These are phyloP conservation scores for Mesorhabditis spiculigera DNA, from an alignment of 2,888 invertebrate species.

Conservation along the genomic window DNA sequence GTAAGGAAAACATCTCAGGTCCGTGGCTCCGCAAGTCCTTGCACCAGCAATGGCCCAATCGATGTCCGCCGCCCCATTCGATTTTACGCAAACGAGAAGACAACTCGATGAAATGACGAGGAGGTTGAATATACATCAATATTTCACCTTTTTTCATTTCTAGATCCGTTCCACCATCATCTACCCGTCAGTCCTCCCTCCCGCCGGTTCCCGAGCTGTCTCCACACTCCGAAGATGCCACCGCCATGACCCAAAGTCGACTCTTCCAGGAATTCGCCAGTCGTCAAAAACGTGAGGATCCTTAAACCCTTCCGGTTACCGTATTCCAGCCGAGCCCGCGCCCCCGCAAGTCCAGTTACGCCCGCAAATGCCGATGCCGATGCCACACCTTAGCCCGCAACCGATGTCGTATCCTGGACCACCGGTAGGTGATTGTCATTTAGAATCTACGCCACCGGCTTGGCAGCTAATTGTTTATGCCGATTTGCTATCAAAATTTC, in stretches of 20 bases:
- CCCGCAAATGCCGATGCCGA: too few species aligned
- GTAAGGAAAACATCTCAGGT: slow-evolving; percentile 9
- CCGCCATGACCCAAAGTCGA: slow-evolving; percentile 46
- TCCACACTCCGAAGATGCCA: slow-evolving; percentile 34
- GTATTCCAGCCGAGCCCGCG: neutral
- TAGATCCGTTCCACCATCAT: slow-evolving; percentile 34
- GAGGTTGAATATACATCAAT: slow-evolving; percentile 15
- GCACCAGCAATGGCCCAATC: slow-evolving; percentile 36
- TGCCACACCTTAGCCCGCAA: too few species aligned
- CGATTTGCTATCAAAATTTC: neutral
- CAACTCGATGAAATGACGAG: slow-evolving; percentile 41
- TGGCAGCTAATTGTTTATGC: neutral
- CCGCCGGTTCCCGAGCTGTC: slow-evolving; percentile 48
- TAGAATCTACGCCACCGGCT: too few species aligned
- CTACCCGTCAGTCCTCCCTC: slow-evolving; percentile 23
- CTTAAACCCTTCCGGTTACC: slow-evolving; percentile 13
- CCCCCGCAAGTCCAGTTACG: neutral
- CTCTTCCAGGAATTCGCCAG: slow-evolving; percentile 51
- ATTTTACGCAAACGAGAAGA: slow-evolving; percentile 31
- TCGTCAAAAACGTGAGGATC: slow-evolving; percentile 11
- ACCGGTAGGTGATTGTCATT: too few species aligned
- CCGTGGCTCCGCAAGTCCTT: slow-evolving; percentile 34
- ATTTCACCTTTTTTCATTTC: neutral
- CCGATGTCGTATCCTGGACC: too few species aligned
- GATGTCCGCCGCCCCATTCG: slow-evolving; percentile 22